Evolutionary conservation across 2,888 invertebrate species (phyloP).

Genomic region (Eilema sororculum): DNA sequence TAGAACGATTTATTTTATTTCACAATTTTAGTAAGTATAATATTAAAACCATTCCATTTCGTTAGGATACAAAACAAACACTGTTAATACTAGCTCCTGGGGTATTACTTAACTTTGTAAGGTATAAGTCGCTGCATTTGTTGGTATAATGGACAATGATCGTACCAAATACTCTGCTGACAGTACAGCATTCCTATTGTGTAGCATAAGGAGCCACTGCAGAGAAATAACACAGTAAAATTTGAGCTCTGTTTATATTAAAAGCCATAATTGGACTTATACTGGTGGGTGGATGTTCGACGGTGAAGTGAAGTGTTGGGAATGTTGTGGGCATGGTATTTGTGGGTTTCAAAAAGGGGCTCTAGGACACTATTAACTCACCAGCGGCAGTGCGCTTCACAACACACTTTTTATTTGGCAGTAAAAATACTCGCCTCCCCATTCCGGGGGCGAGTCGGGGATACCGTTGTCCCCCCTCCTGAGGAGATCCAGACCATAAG

Average conservation of each 20-base stretch:
- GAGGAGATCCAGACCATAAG: no score
- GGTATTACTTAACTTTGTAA: not conserved
- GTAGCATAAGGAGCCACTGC: no score
- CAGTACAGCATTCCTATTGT: conserved; percentile 1
- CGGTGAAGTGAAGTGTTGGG: not conserved
- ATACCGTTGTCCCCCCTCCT: no score
- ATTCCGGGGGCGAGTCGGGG: no score
- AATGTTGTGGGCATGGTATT: not conserved
- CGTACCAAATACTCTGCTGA: not conserved
- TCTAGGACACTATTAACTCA: no score
- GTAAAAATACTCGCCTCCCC: no score
- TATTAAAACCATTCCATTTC: not conserved
- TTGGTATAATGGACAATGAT: not conserved
- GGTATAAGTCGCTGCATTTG: not conserved
- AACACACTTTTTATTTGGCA: no score
- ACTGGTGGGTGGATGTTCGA: not conserved
- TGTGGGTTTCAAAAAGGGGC: no score
- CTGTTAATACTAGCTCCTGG: not conserved
- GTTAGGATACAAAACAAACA: not conserved
- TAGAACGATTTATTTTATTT: not conserved
- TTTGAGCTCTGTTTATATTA: not conserved
- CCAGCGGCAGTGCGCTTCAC: no score
- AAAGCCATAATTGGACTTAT: not conserved
- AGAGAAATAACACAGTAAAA: not conserved
- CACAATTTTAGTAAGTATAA: not conserved